Conservation (phyloP, 2,888 invertebrate genomes). For the Rhagophthalmus giganteus region DNA sequence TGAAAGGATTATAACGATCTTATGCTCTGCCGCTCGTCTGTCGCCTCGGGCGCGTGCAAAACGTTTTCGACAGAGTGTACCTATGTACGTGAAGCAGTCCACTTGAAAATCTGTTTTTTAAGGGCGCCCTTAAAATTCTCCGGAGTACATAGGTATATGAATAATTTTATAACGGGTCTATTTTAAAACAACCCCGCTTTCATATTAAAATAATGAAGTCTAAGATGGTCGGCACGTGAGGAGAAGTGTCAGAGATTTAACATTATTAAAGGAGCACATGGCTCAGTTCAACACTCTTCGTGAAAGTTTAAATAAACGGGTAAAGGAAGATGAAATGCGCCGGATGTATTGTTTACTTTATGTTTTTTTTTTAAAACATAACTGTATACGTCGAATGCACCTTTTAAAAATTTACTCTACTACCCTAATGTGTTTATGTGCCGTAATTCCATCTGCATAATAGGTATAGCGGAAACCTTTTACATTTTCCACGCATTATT, state of each 20-base stretch:
- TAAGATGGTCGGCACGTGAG: slow-evolving; percentile 40
- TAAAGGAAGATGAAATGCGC: slow-evolving; percentile 39
- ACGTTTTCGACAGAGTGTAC: too few species aligned
- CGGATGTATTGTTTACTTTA: slow-evolving; percentile 45
- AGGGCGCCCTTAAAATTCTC: slow-evolving; percentile 1
- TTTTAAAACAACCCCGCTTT: slow-evolving; percentile 28
- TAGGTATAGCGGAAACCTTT: background rate
- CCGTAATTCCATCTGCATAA: background rate
- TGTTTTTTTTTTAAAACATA: slow-evolving; percentile 34
- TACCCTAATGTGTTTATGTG: slow-evolving; percentile 25
- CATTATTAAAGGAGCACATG: slow-evolving; percentile 41
- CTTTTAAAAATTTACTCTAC: slow-evolving; percentile 24
- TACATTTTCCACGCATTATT: too few species aligned
- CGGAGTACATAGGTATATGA: slow-evolving; percentile 4
- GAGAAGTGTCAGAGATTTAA: slow-evolving; percentile 40
- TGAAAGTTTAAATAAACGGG: slow-evolving; percentile 43
- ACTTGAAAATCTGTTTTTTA: too few species aligned
- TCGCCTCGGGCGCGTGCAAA: too few species aligned
- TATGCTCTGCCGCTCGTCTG: too few species aligned
- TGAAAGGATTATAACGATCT: too few species aligned
- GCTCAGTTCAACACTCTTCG: slow-evolving; percentile 40
- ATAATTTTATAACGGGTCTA: slow-evolving; percentile 19
- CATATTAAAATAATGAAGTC: slow-evolving; percentile 35
- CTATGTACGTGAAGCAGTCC: too few species aligned
- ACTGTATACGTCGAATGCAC: slow-evolving; percentile 30